Conservation (phyloP, 2,797 vertebrate genomes). For the Dromococcyx pavoninus region DNA sequence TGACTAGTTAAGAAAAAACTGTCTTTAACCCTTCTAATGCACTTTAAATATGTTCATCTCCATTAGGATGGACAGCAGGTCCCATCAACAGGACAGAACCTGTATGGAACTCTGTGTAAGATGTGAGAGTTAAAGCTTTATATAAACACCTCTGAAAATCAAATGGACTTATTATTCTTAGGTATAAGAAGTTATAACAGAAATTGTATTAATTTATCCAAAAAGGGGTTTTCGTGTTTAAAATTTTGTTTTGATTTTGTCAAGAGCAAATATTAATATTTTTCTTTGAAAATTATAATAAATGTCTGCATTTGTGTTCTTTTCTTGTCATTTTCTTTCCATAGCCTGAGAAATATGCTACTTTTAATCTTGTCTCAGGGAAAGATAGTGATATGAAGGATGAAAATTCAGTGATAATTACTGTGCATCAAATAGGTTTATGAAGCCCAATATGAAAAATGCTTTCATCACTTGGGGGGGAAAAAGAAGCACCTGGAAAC, state of each 20-base stretch:
- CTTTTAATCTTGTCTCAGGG: slow-evolving; percentile 38
- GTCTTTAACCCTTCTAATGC: background rate
- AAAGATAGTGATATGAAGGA: slow-evolving; percentile 13
- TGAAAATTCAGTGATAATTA: slow-evolving; percentile 56
- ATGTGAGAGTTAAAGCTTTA: background rate
- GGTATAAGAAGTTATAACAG: background rate
- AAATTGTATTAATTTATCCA: background rate
- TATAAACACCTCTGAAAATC: background rate
- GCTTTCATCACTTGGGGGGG: background rate
- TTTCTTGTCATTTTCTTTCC: slow-evolving; percentile 44
- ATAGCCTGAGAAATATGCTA: slow-evolving; percentile 5
- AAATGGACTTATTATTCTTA: background rate
- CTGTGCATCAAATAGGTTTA: background rate
- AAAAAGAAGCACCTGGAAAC: slow-evolving; percentile 3
- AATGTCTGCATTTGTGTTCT: background rate
- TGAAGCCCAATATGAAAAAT: slow-evolving; percentile 8
- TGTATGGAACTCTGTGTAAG: background rate
- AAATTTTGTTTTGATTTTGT: slow-evolving; percentile 41
- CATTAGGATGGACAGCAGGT: background rate
- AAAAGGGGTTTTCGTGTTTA: background rate
- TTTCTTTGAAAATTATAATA: slow-evolving; percentile 54
- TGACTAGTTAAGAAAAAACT: background rate
- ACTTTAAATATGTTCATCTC: background rate
- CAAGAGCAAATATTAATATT: slow-evolving; percentile 43
- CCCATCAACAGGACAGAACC: background rate